Evolutionary conservation across 2,888 invertebrate species (phyloP), one percentile per base, ranked within the genome.

Genomic region (Parthenolecanium corni): DNA sequence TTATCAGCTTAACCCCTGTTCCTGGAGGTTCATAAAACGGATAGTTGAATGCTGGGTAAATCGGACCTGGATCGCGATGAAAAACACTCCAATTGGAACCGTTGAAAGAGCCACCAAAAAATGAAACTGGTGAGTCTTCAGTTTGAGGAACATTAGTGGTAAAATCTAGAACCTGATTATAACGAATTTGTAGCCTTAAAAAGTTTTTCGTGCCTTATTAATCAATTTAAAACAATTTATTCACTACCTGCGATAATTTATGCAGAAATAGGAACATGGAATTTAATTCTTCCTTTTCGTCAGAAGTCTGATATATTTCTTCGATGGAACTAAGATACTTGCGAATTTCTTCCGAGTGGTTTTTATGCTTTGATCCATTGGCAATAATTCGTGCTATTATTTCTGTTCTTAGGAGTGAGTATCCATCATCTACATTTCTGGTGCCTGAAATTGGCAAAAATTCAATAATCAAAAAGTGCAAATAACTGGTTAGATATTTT

Each of bases 31-130:
- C 31, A 18, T 57, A 46, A 23, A 57, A 57, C 21, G 46, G 57
- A 20, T 57, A 57, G 18, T 57, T 44, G 1, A 47, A 31, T 5
- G n/a, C 18, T 4, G 44, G 4, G n/a, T 42, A 18, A 14, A 16
- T 5, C 5, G 44, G 16, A 18, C n/a, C 18, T 14, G 44, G 21
- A 20, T 57, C 47, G 44, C 46, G 14, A 46, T 57, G 21, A 51
- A 61, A 61, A 12, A 36, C 51, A 2, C 21, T n/a, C 61, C 61
- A 61, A 16, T 61, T 49, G 21, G 49, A 49, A 23, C 23, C 61
- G 31, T 61, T 23, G 40, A 49, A 61, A 21, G 14, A 6, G 9
- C 31, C 31, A 31, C 31, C 9, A 31, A 31, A 31, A 31, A 31
- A 31, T 4, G 31, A 31, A 31, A 9, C 9, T 6, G 31, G 9